Percentiles rank a stretch among this genome's conserved stretches.
Evolutionary conservation across 2,113 vertebrate species (phyloP).

Genomic region (Carollia perspicillata): DNA sequence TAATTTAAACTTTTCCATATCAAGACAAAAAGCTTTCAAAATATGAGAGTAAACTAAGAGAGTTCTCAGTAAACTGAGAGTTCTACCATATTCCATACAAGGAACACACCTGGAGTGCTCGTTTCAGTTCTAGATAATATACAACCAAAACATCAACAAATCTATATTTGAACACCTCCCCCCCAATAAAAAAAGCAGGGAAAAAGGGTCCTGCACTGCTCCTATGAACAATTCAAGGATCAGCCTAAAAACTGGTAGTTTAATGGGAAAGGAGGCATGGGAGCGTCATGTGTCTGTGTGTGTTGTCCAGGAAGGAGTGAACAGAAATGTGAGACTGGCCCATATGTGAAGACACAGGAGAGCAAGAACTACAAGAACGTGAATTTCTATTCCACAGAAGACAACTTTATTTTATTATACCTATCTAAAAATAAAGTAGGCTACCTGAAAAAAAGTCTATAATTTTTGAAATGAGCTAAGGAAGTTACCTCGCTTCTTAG

Average conservation of each 20-base stretch:
- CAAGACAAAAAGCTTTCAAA: background rate
- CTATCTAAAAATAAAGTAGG: background rate
- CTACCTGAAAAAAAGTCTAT: conserved; percentile 26
- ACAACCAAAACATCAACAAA: background rate
- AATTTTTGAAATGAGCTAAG: background rate
- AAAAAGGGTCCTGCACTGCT: background rate
- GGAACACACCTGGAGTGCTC: background rate
- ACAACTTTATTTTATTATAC: background rate
- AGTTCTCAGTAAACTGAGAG: too few species aligned
- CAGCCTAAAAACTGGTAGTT: background rate
- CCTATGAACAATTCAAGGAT: background rate
- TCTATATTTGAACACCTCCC: background rate
- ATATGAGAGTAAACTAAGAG: background rate
- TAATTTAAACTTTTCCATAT: background rate
- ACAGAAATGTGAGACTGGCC: background rate
- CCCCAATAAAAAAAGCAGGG: background rate
- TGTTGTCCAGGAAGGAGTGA: background rate
- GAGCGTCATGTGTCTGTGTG: background rate
- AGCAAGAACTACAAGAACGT: background rate
- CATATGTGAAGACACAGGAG: background rate
- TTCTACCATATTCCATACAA: background rate
- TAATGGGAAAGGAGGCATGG: background rate
- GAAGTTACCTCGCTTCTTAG: background rate
- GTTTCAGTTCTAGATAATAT: background rate
- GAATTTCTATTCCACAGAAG: conserved; percentile 20